A percentile compares a stretch with the other conserved stretches of the same genome.
Conservation (phyloP, 2,113 vertebrate genomes). For the Tragulus kanchil region DNA sequence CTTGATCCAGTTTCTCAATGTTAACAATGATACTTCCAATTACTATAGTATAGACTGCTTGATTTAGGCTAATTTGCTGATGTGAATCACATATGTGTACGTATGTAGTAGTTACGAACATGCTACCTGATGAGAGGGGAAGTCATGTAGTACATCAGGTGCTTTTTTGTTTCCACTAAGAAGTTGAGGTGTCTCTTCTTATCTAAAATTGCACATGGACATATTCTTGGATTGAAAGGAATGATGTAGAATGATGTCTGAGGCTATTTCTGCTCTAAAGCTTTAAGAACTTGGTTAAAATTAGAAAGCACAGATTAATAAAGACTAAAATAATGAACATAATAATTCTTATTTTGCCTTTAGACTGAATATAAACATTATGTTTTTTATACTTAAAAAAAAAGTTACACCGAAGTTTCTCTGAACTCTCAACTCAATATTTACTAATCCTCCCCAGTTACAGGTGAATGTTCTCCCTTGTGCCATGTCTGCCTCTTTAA, state of each 20-base stretch:
- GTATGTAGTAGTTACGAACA: not conserved
- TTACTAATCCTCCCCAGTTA: not conserved
- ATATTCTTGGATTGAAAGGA: not conserved
- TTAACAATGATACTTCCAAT: not conserved
- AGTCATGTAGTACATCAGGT: not conserved
- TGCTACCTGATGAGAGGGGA: not conserved
- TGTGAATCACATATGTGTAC: not conserved
- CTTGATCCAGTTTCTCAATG: not conserved
- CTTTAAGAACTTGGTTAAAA: slow-evolving; percentile 13
- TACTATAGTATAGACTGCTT: not conserved
- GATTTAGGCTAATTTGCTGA: not conserved
- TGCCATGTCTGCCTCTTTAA: not conserved
- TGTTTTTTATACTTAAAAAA: not conserved
- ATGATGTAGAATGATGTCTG: not conserved
- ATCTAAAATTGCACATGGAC: not conserved
- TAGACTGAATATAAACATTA: not conserved
- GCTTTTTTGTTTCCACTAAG: not conserved
- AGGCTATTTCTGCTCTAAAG: not conserved
- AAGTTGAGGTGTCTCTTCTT: not conserved
- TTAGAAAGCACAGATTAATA: not conserved
- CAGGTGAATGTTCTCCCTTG: not conserved
- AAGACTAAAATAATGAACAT: not conserved
- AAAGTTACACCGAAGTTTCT: not conserved
- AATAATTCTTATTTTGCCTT: not conserved
- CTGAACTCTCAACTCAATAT: not conserved